Percentiles rank a stretch among this genome's conserved stretches.
Evolutionary conservation across 2,888 invertebrate genomes (phyloP).

Genomic region (Oscheius sp.): DNA sequence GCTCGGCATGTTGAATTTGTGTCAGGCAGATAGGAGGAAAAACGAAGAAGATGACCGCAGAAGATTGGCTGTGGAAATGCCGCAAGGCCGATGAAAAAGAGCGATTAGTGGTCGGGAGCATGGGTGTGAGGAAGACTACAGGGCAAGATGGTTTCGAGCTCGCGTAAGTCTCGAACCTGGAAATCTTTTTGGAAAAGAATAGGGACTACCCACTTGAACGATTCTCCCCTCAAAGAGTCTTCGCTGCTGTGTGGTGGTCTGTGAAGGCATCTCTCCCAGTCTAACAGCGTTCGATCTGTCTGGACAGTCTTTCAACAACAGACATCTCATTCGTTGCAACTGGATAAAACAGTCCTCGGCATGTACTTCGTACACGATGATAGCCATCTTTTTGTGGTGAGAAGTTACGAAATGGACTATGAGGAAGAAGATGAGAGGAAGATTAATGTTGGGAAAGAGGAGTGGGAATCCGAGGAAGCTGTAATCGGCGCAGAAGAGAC

Average conservation of each 20-base stretch:
- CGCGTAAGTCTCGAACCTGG: slow-evolving; percentile 44
- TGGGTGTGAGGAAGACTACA: slow-evolving; percentile 35
- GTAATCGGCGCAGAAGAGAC: slow-evolving; percentile 49
- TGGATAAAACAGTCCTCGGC: slow-evolving; percentile 56
- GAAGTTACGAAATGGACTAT: slow-evolving; percentile 44
- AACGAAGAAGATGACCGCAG: slow-evolving; percentile 28
- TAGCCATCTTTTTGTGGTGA: slow-evolving; percentile 54
- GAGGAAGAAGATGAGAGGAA: slow-evolving; percentile 49
- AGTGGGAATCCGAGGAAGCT: slow-evolving; percentile 49
- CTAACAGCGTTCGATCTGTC: slow-evolving; percentile 50
- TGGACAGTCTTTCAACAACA: slow-evolving; percentile 52
- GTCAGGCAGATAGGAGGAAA: background rate
- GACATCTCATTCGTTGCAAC: slow-evolving; percentile 53
- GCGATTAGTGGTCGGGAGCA: slow-evolving; percentile 19
- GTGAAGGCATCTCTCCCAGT: slow-evolving; percentile 46
- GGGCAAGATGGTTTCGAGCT: slow-evolving; percentile 50
- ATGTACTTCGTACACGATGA: slow-evolving; percentile 56
- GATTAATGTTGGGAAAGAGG: slow-evolving; percentile 56
- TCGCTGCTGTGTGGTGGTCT: slow-evolving; percentile 53
- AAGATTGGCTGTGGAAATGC: slow-evolving; percentile 14
- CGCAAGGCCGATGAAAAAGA: slow-evolving; percentile 28
- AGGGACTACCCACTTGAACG: slow-evolving; percentile 25
- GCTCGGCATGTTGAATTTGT: slow-evolving; percentile 49
- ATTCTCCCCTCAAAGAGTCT: slow-evolving; percentile 52
- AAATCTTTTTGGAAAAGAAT: background rate